Percentiles rank a stretch among this genome's conserved stretches.
Conservation (phyloP, 2,113 vertebrate species). For the Varanus salvator region DNA sequence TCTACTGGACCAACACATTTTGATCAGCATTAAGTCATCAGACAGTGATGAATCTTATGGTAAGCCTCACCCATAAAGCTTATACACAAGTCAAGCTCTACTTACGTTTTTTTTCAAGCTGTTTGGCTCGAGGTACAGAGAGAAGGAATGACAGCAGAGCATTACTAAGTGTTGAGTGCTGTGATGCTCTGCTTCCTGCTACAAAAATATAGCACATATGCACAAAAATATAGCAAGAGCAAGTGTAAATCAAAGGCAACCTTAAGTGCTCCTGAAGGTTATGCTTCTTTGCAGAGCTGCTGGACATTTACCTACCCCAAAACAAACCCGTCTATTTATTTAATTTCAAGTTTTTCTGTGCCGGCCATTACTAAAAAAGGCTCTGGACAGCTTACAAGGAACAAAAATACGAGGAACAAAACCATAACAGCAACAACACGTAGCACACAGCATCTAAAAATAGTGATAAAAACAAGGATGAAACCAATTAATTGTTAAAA, state of each 20-base stretch:
- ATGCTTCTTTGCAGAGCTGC: neutral
- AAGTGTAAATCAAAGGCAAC: slow-evolving; percentile 6
- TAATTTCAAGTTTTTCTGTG: too few relatives aligned
- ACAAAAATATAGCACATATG: slow-evolving; percentile 24
- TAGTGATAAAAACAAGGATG: too few relatives aligned
- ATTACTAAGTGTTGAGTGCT: slow-evolving; percentile 8
- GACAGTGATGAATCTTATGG: slow-evolving; percentile 96
- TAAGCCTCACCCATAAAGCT: slow-evolving; percentile 68
- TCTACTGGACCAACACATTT: slow-evolving; percentile 95
- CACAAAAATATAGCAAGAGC: slow-evolving; percentile 39
- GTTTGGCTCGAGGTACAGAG: neutral
- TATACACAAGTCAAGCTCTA: slow-evolving; percentile 56
- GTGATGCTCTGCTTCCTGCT: slow-evolving; percentile 40
- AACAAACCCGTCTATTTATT: neutral
- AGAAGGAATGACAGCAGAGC: slow-evolving; percentile 40
- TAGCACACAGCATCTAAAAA: too few relatives aligned
- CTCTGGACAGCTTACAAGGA: too few relatives aligned
- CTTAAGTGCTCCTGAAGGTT: slow-evolving; percentile 10
- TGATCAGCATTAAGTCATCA: slow-evolving; percentile 94
- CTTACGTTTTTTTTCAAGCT: slow-evolving; percentile 42
- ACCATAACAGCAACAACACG: too few relatives aligned
- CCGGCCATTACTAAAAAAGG: too few relatives aligned
- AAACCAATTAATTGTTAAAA: too few relatives aligned
- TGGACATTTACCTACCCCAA: slow-evolving; percentile 43
- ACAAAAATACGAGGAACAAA: too few relatives aligned